Conservation (phyloP, 2,797 vertebrate species). For the Acanthurus leucopareius region DNA sequence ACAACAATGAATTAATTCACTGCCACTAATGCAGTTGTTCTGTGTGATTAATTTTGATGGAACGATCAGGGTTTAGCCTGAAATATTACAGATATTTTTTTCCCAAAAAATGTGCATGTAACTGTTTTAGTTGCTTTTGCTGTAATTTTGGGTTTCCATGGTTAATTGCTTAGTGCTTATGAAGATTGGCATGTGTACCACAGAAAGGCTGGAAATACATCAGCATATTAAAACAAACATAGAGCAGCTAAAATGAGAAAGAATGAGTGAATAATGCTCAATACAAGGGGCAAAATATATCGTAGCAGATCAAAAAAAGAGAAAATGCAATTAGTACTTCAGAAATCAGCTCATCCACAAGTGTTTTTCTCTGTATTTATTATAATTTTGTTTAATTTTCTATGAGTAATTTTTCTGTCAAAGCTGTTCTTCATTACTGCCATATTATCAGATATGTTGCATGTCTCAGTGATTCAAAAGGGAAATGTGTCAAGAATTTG, state of each 20-base stretch:
- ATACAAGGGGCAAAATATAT: slow-evolving; percentile 6
- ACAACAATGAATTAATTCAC: slow-evolving; percentile 13
- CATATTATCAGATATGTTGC: no score
- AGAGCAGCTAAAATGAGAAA: slow-evolving; percentile 8
- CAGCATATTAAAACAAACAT: slow-evolving; percentile 1
- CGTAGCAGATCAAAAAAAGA: slow-evolving; percentile 10
- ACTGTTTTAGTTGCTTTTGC: slow-evolving; percentile 9
- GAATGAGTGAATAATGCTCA: background rate
- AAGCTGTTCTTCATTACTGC: no score
- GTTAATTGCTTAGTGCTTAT: slow-evolving; percentile 27
- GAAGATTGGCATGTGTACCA: slow-evolving; percentile 8
- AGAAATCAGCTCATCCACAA: slow-evolving; percentile 10
- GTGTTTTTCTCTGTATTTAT: background rate
- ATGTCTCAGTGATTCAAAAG: background rate
- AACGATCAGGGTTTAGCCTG: slow-evolving; percentile 18
- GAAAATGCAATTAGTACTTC: slow-evolving; percentile 7
- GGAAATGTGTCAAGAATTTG: background rate
- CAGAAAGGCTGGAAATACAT: slow-evolving; percentile 16
- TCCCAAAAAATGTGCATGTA: slow-evolving; percentile 4
- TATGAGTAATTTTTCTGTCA: no score
- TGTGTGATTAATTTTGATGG: slow-evolving; percentile 24
- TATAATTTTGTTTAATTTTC: background rate
- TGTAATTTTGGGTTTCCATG: slow-evolving; percentile 14
- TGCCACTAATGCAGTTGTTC: slow-evolving; percentile 21
- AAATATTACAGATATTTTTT: slow-evolving; percentile 23